Conservation (phyloP, 2,113 vertebrate genomes). For the Callithrix jacchus region DNA sequence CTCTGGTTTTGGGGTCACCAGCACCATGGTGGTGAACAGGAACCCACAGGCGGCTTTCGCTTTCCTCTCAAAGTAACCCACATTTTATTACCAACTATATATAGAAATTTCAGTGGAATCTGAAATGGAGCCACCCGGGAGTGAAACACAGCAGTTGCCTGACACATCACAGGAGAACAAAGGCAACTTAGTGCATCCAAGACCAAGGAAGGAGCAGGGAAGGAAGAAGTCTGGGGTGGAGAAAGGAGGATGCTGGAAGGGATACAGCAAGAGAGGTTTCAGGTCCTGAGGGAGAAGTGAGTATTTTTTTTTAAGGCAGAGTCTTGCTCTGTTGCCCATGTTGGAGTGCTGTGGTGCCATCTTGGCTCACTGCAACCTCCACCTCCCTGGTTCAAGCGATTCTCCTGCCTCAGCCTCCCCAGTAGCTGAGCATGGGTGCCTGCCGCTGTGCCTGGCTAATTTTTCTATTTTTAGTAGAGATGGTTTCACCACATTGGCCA, state of each 20-base stretch:
- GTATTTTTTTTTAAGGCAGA: background rate
- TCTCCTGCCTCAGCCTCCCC: too few species aligned
- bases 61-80: background rate
- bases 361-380: too few species aligned
- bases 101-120: background rate
- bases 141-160: background rate
- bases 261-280: background rate
- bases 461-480: too few species aligned
- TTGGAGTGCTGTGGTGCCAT: too few species aligned
- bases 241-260: background rate
- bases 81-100: conserved; percentile 2
- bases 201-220: background rate
- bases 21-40: background rate
- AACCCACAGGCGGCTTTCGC: background rate
- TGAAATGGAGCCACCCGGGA: conserved; percentile 1
- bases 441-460: too few species aligned
- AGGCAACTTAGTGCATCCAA: background rate
- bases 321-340: too few species aligned
- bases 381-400: too few species aligned
- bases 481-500: too few species aligned
- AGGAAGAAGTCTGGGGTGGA: background rate
- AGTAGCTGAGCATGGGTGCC: too few species aligned
- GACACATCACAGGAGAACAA: background rate
- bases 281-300: background rate
- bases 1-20: background rate